A percentile compares a stretch with the other conserved stretches of the same genome.
Conservation (phyloP, 2,888 invertebrate genomes). For the Harpalus rubripes region DNA sequence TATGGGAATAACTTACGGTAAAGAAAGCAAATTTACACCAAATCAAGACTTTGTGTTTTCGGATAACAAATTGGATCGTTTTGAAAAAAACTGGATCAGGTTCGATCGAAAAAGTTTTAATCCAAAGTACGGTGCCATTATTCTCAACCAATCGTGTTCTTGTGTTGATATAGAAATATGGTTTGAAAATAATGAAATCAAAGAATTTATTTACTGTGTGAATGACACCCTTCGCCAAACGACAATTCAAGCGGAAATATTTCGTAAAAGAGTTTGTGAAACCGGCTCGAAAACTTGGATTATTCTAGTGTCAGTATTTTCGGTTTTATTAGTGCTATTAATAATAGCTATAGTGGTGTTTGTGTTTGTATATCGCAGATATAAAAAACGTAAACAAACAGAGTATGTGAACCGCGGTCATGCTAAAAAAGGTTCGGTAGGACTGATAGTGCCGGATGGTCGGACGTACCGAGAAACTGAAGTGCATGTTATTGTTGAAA, state of each 20-base stretch:
- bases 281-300: slow-evolving; percentile 73
- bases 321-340: slow-evolving; percentile 77
- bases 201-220: slow-evolving; percentile 74
- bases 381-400: slow-evolving; percentile 75
- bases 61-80: slow-evolving; percentile 81
- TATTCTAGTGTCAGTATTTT: slow-evolving; percentile 75
- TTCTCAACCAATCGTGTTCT: slow-evolving; percentile 81
- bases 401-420: slow-evolving; percentile 73
- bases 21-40: slow-evolving; percentile 77
- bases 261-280: slow-evolving; percentile 71
- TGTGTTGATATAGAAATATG: slow-evolving; percentile 75
- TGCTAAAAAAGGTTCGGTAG: slow-evolving; percentile 80
- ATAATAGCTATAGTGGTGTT: slow-evolving; percentile 75
- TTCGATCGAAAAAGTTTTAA: slow-evolving; percentile 79
- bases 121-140: slow-evolving; percentile 80
- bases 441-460: slow-evolving; percentile 89
- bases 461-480: slow-evolving; percentile 92
- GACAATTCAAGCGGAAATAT: slow-evolving; percentile 71
- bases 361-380: slow-evolving; percentile 76
- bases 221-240: slow-evolving; percentile 70
- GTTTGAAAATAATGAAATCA: slow-evolving; percentile 70
- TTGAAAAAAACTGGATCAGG: slow-evolving; percentile 72
- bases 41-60: slow-evolving; percentile 81
- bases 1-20: slow-evolving; percentile 79
- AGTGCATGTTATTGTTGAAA: slow-evolving; percentile 91